Percentiles rank a stretch among this genome's conserved stretches.
These are phyloP conservation scores for Falco concolor DNA, from an alignment of 2,797 vertebrate genomes.

Conservation along the genomic window DNA sequence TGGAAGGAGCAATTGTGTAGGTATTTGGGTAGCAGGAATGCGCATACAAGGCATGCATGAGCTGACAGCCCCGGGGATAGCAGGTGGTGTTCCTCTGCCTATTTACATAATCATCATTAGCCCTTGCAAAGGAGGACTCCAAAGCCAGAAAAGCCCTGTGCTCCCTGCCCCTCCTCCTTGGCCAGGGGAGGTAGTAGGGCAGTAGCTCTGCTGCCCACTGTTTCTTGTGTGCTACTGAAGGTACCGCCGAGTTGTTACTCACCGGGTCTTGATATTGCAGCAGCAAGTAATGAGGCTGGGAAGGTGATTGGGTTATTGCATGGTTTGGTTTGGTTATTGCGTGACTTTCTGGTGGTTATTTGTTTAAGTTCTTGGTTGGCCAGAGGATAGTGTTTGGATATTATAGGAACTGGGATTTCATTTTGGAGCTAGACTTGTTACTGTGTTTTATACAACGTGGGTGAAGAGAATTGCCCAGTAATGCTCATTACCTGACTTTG, in stretches of 20 bases:
- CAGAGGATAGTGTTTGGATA: not conserved
- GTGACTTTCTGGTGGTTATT: not conserved
- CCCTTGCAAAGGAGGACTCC: not conserved
- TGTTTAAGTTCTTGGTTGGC: not conserved
- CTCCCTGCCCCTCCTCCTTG: not conserved
- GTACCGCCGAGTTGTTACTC: not conserved
- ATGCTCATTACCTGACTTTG: not conserved
- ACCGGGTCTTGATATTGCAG: not conserved
- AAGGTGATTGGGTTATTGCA: not conserved
- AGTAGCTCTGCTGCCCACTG: not conserved
- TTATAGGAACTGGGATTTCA: not conserved
- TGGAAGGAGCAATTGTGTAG: not conserved
- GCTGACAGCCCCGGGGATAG: slow-evolving; percentile 4
- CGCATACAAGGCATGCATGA: slow-evolving; percentile 39
- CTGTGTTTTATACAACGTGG: not conserved
- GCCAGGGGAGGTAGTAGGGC: not conserved
- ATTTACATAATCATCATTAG: slow-evolving; percentile 8
- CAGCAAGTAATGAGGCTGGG: not conserved
- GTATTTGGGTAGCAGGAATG: slow-evolving; percentile 48
- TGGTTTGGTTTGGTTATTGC: fast-evolving
- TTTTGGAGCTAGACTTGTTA: not conserved
- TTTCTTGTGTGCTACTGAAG: not conserved
- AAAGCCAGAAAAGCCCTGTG: not conserved
- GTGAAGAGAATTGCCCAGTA: not conserved
- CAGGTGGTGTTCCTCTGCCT: not conserved